Evolutionary conservation across 92 coral and sea anemone genomes (phyloP).

Genomic region (Plumapathes pennacea): DNA sequence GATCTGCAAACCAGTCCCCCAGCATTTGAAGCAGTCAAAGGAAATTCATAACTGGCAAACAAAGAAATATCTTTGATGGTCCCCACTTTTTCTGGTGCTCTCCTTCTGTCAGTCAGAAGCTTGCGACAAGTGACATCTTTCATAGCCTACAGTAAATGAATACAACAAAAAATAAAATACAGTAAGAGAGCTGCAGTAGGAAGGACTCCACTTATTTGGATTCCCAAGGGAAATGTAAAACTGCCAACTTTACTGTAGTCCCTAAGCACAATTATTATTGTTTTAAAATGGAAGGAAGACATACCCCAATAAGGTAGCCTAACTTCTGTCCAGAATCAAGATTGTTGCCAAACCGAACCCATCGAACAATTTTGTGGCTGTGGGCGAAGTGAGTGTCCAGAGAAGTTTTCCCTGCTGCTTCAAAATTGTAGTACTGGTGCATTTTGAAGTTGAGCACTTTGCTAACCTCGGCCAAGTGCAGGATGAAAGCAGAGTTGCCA

Average conservation of each 20-base stretch:
- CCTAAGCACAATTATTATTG: no score
- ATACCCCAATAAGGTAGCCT: conserved; percentile 31
- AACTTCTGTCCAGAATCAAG: conserved; percentile 27
- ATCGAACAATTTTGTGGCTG: conserved; percentile 32
- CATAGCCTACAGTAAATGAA: conserved; percentile 47
- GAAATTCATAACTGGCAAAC: conserved; percentile 37
- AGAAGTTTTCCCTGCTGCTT: conserved; percentile 23
- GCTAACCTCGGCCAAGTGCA: conserved; percentile 25
- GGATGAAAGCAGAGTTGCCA: conserved; percentile 25
- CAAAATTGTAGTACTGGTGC: conserved; percentile 15
- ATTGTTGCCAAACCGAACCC: conserved; percentile 47
- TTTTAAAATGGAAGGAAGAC: not conserved
- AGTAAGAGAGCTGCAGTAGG: no score
- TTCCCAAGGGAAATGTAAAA: no score
- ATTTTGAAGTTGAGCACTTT: conserved; percentile 9
- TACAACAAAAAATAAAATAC: conserved; percentile 1
- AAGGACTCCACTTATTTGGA: no score
- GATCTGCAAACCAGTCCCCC: conserved; percentile 25
- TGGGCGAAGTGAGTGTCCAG: conserved; percentile 45
- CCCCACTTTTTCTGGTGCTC: conserved; percentile 27
- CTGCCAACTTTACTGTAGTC: no score
- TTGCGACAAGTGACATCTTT: conserved; percentile 38
- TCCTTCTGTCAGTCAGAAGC: conserved; percentile 19
- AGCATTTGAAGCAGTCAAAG: conserved; percentile 1
- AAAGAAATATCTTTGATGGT: conserved; percentile 35